These are phyloP conservation scores for Keiferia lycopersicella DNA, from an alignment of 2,888 invertebrate genomes.

Conservation along the genomic window DNA sequence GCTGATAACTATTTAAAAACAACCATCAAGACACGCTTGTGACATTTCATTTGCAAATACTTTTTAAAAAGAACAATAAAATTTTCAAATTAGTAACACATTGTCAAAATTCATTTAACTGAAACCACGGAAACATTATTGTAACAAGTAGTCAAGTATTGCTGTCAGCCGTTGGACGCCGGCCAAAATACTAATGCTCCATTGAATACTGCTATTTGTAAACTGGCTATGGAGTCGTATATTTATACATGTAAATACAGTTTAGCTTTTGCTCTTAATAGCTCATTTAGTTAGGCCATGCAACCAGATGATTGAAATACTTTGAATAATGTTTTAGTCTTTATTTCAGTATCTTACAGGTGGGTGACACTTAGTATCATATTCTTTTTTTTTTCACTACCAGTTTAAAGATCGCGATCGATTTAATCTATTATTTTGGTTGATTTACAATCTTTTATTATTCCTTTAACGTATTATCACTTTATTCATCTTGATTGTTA, in stretches of 20 bases:
- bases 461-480: neutral
- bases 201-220: constrained; percentile 78
- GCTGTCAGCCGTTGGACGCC: constrained; percentile 58
- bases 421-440: no score
- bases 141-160: constrained; percentile 56
- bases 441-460: neutral
- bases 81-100: constrained; percentile 24
- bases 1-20: no score
- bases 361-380: no score
- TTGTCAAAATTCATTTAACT: constrained; percentile 22
- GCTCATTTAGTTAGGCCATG: constrained; percentile 57
- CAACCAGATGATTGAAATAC: constrained; percentile 34
- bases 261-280: constrained; percentile 53
- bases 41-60: neutral
- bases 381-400: no score
- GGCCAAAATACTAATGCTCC: constrained; percentile 77
- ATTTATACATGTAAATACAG: constrained; percentile 19
- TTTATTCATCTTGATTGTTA: no score
- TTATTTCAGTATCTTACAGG: no score
- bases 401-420: no score
- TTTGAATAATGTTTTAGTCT: neutral
- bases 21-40: no score
- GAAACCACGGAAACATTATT: constrained; percentile 20
- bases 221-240: constrained; percentile 40
- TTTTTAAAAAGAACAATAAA: constrained; percentile 5